Evolutionary conservation across 2,113 vertebrate genomes (phyloP).

Genomic region (Neodon shergylaensis): DNA sequence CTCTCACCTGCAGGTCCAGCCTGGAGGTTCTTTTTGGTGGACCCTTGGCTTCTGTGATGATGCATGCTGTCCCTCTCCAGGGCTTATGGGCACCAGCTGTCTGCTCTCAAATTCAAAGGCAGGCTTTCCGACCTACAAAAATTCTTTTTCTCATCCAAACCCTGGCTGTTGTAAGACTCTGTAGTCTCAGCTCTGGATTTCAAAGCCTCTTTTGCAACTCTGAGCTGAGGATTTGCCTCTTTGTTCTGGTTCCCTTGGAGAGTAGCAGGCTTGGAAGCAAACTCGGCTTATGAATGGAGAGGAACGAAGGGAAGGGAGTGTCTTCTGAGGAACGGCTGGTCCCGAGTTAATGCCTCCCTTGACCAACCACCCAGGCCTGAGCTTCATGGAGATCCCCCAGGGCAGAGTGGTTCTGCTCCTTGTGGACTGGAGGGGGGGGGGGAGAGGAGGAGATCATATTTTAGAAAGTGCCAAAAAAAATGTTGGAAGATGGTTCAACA

Average conservation of each 20-base stretch:
- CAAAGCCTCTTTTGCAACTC: conserved; percentile 59
- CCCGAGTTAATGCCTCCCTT: not conserved
- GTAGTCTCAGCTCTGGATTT: conserved; percentile 41
- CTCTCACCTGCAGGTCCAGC: not conserved
- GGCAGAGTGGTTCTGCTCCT: not conserved
- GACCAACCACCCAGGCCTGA: not conserved
- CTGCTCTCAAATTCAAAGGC: conserved; percentile 64
- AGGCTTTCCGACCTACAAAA: conserved; percentile 17
- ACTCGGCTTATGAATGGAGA: not conserved
- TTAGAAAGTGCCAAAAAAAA: not conserved
- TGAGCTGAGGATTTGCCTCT: conserved; percentile 58
- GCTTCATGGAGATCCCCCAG: not conserved
- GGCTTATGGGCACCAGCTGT: not conserved
- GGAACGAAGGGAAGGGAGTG: not conserved
- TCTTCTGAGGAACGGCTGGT: not conserved
- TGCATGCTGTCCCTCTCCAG: not conserved
- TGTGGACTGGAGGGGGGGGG: not conserved
- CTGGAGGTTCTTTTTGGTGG: not conserved
- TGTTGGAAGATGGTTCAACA: not conserved
- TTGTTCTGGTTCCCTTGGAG: conserved; percentile 58
- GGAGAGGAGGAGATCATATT: not conserved
- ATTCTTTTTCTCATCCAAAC: not conserved
- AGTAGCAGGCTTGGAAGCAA: not conserved
- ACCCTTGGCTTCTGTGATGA: not conserved
- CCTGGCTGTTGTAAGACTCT: not conserved